These are phyloP conservation scores for Pogoniulus pusillus DNA, from an alignment of 2,797 vertebrate genomes.

Conservation along the genomic window DNA sequence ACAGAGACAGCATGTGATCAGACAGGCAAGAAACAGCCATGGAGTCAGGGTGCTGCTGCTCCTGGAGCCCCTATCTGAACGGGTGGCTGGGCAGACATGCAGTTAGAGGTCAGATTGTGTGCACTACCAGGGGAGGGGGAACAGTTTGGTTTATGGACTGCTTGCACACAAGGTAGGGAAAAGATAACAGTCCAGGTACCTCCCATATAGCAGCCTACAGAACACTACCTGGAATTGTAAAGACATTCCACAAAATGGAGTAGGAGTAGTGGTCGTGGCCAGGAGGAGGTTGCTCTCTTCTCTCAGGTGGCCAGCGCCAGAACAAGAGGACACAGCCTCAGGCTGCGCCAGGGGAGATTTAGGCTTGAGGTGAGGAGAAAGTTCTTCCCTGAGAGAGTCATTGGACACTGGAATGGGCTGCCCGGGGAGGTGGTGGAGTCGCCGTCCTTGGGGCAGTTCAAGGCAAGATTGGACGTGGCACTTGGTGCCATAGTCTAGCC, in stretches of 20 bases:
- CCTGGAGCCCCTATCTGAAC: not conserved
- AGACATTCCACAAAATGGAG: not conserved
- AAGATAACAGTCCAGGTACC: not conserved
- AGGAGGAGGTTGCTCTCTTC: no score
- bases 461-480: no score
- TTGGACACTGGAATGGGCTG: no score
- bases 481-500: no score
- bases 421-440: no score
- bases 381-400: no score
- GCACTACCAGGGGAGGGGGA: not conserved
- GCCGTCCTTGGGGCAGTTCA: no score
- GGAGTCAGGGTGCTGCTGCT: accelerated
- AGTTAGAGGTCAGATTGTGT: not conserved
- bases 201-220: not conserved
- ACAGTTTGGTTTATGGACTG: not conserved
- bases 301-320: no score
- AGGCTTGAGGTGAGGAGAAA: no score
- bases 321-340: no score
- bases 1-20: not conserved
- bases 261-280: not conserved
- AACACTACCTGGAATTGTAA: not conserved
- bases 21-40: not conserved
- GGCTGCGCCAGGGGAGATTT: no score
- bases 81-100: not conserved
- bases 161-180: not conserved